Evolutionary conservation across 2,888 invertebrate species (phyloP), one percentile per base, ranked within the genome.

Genomic region (Caenorhabditis macrosperma): DNA sequence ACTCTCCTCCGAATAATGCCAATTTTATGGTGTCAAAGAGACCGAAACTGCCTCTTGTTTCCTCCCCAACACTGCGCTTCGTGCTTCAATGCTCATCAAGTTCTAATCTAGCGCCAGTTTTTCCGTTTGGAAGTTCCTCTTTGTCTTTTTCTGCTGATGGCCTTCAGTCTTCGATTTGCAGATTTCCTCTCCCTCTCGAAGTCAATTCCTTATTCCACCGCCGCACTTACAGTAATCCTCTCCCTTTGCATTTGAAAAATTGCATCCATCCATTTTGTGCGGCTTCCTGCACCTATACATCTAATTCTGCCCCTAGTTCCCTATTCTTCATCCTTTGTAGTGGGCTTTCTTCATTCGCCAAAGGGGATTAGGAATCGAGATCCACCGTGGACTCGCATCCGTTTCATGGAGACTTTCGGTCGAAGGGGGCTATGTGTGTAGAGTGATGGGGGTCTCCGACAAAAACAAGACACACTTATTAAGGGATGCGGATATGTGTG

Each of bases 41-140:
- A 3, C 24, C 46, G 24, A 55, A 44, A 71, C 22, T 44, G 52
- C n/a, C 66, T 50, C 15, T 68, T 33, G 54, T 30, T 54, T 22
- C 35, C 24, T 26, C 38, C 24, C 30, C n/a, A n/a, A n/a, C 20
- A 46, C n/a, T 57, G 50, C 61, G 54, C 30, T 54, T 71, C 52
- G 24, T 64, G 74, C 64, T 64, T 64, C 57, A 74, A 33, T 74
- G 74, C 64, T 74, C 74, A 74, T 74, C 72, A 57, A 72, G 64
- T 72, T 28, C 72, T 64, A 57, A 64, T 72, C 57, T 72, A n/a
- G 48, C 52, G 41, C 46, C 41, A 55, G 48, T 59, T 59, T 68
- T 33, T 59, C 24, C 38, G 50, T 33, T 55, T 26, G 52, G 20
- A 35, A 55, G 50, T 69, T 69, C 69, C 46, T 33, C 48, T 50